Conservation (phyloP, 1,140 invertebrate genomes). For the Lutraria rhynchaena region DNA sequence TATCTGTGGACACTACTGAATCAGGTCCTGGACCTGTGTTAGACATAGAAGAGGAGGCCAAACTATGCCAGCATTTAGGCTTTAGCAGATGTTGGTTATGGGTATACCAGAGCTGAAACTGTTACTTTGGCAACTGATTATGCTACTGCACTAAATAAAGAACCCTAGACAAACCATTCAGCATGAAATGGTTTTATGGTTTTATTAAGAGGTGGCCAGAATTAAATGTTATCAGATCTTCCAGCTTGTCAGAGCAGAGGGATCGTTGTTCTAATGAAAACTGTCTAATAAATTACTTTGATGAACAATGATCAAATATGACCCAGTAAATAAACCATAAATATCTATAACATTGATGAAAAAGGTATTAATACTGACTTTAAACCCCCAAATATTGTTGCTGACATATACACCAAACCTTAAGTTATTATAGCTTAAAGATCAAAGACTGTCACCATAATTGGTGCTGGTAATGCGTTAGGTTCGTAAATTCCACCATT, state of each 20-base stretch:
- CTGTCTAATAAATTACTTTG: background rate
- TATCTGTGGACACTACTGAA: background rate
- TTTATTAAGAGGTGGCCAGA: background rate
- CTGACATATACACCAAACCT: background rate
- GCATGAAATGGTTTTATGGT: background rate
- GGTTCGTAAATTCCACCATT: background rate
- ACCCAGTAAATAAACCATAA: background rate
- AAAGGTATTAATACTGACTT: background rate
- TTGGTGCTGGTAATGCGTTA: no score
- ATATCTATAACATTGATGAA: conserved; percentile 6
- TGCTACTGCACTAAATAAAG: background rate
- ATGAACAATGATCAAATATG: conserved; percentile 25
- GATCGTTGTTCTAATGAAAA: background rate
- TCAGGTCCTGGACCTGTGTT: background rate
- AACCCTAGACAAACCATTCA: background rate
- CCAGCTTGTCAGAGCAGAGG: background rate
- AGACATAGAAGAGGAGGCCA: background rate
- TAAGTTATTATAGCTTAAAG: background rate
- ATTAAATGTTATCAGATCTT: background rate
- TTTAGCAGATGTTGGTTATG: conserved; percentile 2
- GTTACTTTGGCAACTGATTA: background rate
- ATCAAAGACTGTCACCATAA: conserved; percentile 9
- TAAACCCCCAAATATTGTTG: conserved; percentile 11
- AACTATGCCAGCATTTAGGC: background rate
- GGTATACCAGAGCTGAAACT: conserved; percentile 3